Percentiles rank a stretch among this genome's conserved stretches.
Evolutionary conservation across 2,113 vertebrate species (phyloP).

Genomic region (Sylvietta virens): DNA sequence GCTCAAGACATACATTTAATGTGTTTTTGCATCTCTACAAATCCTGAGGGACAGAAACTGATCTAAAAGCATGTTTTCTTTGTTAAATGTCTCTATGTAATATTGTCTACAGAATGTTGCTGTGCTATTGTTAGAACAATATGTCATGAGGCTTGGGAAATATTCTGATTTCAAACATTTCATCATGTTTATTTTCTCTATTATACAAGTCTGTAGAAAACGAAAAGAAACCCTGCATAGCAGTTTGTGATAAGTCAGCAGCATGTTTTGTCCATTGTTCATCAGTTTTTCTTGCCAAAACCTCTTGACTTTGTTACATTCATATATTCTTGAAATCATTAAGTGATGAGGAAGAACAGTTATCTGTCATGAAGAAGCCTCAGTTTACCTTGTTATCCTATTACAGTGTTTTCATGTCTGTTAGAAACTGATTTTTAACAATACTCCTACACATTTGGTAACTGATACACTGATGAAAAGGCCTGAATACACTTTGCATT

Average conservation of each 20-base stretch:
- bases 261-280: background rate
- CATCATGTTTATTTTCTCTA: background rate
- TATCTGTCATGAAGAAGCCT: background rate
- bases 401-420: background rate
- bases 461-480: background rate
- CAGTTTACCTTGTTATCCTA: background rate
- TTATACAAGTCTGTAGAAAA: background rate
- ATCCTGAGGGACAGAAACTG: background rate
- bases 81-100: background rate
- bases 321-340: background rate
- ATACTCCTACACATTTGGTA: background rate
- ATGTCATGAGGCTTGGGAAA: background rate
- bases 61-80: background rate
- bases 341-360: background rate
- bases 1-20: background rate
- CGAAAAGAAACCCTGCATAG: background rate
- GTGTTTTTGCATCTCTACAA: background rate
- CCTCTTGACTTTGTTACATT: background rate
- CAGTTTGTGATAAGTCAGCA: background rate
- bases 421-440: background rate
- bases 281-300: background rate
- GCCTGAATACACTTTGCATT: background rate
- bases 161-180: background rate
- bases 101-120: background rate
- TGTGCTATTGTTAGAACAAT: background rate